Evolutionary conservation across 2,797 vertebrate genomes (phyloP), one percentile per base, ranked within the genome.

Genomic region (Tinamus major): DNA sequence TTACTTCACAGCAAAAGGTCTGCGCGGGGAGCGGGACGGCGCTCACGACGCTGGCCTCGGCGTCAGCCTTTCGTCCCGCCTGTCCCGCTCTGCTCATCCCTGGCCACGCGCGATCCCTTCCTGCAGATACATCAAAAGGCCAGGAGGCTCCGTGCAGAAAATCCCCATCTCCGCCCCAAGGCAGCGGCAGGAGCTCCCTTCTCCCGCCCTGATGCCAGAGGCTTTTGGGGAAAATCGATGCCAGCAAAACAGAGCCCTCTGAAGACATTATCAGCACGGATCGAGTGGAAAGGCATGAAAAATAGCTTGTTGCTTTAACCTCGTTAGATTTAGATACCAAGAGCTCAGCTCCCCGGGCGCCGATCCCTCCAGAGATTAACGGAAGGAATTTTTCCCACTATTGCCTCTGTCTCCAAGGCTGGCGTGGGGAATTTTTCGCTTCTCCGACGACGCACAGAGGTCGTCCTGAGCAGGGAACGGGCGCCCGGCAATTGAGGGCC

Each of bases 311-410:
- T 78, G 59, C 62, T 88, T 86, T 87, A 92, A 83, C 75, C 49
- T 59, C 29, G 18, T 75, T 2, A 0, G 62, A 35, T 72, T 89
- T 61, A 49, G 49, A 37, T 62, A 68, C 70, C 63, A 37, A 10
- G 67, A 72, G 80, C 67, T 24, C 24, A 55, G 17, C 35, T 79
- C 69, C 39, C 35, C 27, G 56, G 41, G 48, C 3, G 0, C 41
- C 37, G 35, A 85, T 78, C 53, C 69, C 89, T 87, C 72, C 46
- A 19, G 85, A 84, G 64, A 49, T 58, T 67, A 62, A 46, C 1
- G 0, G 26, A 90, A 93, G 75, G 86, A 87, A 82, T 94, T 92
- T 94, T 92, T 92, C 80, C 84, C 89, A 75, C 87, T 92, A 1
- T 64, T 6, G 1, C 41, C 42, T 78, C 64, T 51, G 15, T 53